Evolutionary conservation across 2,888 invertebrate species (phyloP).

Genomic region (Lagria hirta): DNA sequence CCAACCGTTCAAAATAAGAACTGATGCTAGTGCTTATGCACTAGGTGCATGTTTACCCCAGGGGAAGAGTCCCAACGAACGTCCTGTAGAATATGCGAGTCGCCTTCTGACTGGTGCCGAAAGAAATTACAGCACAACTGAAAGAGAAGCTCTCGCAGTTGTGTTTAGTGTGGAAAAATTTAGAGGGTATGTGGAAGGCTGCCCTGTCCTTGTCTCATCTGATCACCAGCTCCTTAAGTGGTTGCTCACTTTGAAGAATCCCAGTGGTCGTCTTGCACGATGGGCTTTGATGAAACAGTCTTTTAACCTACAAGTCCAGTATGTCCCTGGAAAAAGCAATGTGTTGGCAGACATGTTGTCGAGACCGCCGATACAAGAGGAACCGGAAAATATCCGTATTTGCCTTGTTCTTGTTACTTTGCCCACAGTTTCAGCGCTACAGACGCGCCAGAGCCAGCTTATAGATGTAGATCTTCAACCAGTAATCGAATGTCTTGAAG

Average conservation of each 20-base stretch:
- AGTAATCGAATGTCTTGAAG: too few species aligned
- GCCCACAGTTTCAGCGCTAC: too few species aligned
- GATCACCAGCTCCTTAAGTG: conserved; percentile 56
- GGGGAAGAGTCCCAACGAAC: conserved; percentile 1
- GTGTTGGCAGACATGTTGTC: conserved; percentile 49
- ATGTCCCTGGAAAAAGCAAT: conserved; percentile 48
- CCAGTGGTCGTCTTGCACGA: conserved; percentile 50
- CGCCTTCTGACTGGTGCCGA: too few species aligned
- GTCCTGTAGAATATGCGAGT: conserved; percentile 4
- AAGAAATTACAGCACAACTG: too few species aligned
- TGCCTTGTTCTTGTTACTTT: too few species aligned
- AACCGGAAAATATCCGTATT: too few species aligned
- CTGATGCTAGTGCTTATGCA: conserved; percentile 10
- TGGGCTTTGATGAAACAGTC: conserved; percentile 52
- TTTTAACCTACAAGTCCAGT: conserved; percentile 46
- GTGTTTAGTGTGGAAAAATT: conserved; percentile 48
- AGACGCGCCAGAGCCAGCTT: too few species aligned
- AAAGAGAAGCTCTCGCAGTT: conserved; percentile 35
- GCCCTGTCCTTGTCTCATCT: conserved; percentile 44
- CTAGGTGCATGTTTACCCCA: conserved; percentile 7
- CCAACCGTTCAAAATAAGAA: conserved; percentile 16
- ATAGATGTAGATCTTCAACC: too few species aligned
- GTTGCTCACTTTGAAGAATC: conserved; percentile 49
- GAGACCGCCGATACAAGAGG: too few species aligned
- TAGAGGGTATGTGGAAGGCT: conserved; percentile 48